Evolutionary conservation across 1,140 invertebrate species (phyloP), one percentile per base, ranked within the genome.

Genomic region (Brachionus sp.): DNA sequence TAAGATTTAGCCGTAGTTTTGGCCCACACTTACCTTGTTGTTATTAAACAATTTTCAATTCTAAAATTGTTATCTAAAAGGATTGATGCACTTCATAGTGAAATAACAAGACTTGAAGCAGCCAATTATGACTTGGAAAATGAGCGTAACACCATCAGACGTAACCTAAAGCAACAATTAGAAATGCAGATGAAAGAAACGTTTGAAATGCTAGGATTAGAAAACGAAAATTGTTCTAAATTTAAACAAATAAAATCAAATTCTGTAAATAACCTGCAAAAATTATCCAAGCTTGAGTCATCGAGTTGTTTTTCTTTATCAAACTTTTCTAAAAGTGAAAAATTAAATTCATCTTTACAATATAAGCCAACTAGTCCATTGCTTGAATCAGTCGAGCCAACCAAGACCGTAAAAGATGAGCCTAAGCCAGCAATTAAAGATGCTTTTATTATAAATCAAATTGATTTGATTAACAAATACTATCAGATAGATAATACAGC

Each of bases 391-490:
- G 5, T 70, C 13, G 37, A 70, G 3, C 5, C 9, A 16, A 70
- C 66, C n/a, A 70, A 39, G 1, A 19, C 12, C 0, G 16, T 16
- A 25, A 19, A 46, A 50, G n/a, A 25, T 25, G 70, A 75, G 16
- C 33, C 37, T 6, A 75, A 75, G 23, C 19, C 42, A 25, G 12
- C 44, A 12, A 80, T 80, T 62, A 80, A 80, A 66, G 77, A 80
- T 13, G 77, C 33, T 5, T 80, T 80, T 33, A 80, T 80, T n/a
- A 37, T 80, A 13, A 80, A 44, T 62, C 77, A 80, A 62, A 80
- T 80, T 25, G 77, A 80, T 80, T 80, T 80, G 29, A 80, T 80
- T 5, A 80, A 80, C n/a, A 57, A 62, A 29, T 62, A 80, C 29
- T 80, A 80, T 62, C 19, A 66, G 23, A 80, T 80, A 33, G 77